Evolutionary conservation across 2,113 vertebrate species (phyloP), one percentile per base, ranked within the genome.

Genomic region (Forbesichthys papilliferus): DNA sequence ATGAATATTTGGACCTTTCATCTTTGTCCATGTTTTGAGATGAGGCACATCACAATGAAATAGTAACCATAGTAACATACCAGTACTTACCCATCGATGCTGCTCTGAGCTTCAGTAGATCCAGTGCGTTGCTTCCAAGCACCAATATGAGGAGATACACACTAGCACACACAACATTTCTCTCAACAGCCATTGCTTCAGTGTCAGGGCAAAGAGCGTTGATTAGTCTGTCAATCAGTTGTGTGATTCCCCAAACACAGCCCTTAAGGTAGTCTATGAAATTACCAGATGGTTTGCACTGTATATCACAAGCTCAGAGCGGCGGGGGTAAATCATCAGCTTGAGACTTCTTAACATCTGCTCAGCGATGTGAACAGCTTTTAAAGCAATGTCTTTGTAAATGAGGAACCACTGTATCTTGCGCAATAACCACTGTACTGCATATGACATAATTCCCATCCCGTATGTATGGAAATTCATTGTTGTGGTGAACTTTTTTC

Each of bases 321-420:
- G 36, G 5, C 5, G 36, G 7, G 4, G 36, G 7, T 42, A 42
- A 42, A 42, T 42, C 7, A 5, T 5, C 7, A 0, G 9, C 2
- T 8, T 13, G 11, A 11, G 8, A 0, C 14, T 36, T 61, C 52
- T 49, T 7, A 11, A 16, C n/a, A 49, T 5, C 9, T 27, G 18
- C 57, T 61, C 8, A 0, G 52, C 51, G 34, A 74, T 71, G 27
- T 16, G 63, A 51, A 20, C 20, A 0, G 3, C 36, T 81, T 81
- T 82, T 53, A 74, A 57, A 9, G 49, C 34, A 5, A 4, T 1
- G 9, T 0, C 0, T 6, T 64, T 42, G 0, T 7, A 83, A 89
- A 88, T 88, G 83, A 83, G 82, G 84, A 89, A 89, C 52, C 2
- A 27, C 27, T 27, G 27, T 27, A 27, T 27, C 27, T 27, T 27